Base-by-base conservation (phyloP, 1,140 invertebrate species). In the Sitodiplosis mosellana region DNA sequence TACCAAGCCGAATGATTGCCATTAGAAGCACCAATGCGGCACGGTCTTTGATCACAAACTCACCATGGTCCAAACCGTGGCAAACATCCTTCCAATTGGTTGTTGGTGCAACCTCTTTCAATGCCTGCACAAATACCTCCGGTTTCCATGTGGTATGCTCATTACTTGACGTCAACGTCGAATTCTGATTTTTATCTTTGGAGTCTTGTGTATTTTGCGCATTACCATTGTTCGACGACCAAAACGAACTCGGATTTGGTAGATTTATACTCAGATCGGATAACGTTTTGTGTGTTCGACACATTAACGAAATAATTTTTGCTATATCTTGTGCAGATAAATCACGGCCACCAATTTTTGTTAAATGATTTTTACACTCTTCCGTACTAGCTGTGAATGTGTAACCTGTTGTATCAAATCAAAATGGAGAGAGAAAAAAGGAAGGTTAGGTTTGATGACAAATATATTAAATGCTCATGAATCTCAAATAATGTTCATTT, bases 61-160 rank as follows among this genome's bases (percentile, higher is more conserved):
- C 86, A 10, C 80, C 71, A 64, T 95, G 85, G 62, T 98, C 93
- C 27, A 95, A 64, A 61, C 94, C 86, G 47, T 78, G 62, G 42
- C 94, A 80, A 0, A 97, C 87, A 56, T 95, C 92, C 57, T 81
- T 87, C 90, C 92, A 96, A 55, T 81, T 80, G 33, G 96, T 62
- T 55, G 79, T 82, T 8, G 84, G 80, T 55, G 85, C 81, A 52
- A 90, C 68, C 62, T 95, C 91, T 64, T 92, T 89, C 8, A 94
- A 61, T 34, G 85, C 78, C 60, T 91, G 82, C 8, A 94, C 80
- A 64, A 95, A 94, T 44, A 90, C 74, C 59, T 96, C 91, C 11
- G 90, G 75, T 68, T 93, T 94, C 91, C 91, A 97, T 2, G 83
- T 76, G n/a, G 68, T 71, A 48, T 69, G 61, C 66, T 37, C 65